A percentile compares a stretch with the other conserved stretches of the same genome.
These are phyloP conservation scores for Haliclona indistincta DNA, from an alignment of 37 sponge, comb jelly and placozoan species.

Conservation along the genomic window DNA sequence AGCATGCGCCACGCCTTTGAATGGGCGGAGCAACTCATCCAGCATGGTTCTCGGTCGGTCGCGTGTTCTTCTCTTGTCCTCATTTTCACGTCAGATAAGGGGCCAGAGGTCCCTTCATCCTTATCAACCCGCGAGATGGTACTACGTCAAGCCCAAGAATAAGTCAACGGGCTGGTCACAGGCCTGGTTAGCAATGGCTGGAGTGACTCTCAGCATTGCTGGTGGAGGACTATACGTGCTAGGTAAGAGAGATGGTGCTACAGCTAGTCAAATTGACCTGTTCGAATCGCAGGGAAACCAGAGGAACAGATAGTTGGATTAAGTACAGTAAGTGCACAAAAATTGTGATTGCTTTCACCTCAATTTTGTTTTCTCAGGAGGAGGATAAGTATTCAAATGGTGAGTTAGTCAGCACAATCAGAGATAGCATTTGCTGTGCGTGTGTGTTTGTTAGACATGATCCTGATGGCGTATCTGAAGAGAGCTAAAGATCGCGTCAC, in stretches of 20 bases:
- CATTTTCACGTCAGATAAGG: background rate
- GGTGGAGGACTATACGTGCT: conserved; percentile 39
- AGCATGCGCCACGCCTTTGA: background rate
- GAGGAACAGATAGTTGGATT: conserved; percentile 65
- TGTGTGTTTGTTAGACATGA: conserved; percentile 21
- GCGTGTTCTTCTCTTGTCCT: conserved; percentile 1
- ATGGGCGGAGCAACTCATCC: background rate
- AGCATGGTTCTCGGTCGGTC: background rate
- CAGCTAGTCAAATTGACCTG: background rate
- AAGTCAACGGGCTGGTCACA: conserved; percentile 36
- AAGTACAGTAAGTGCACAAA: conserved; percentile 10
- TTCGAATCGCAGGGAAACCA: conserved; percentile 25
- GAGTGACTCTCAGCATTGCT: conserved; percentile 29
- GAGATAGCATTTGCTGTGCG: background rate
- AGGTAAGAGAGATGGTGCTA: conserved; percentile 26
- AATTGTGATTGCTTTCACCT: background rate
- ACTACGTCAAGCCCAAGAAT: conserved; percentile 54
- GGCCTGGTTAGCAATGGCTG: conserved; percentile 60
- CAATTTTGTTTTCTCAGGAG: conserved; percentile 13
- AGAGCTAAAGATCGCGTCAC: conserved; percentile 41
- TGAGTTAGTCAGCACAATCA: conserved; percentile 1
- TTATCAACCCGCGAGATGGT: conserved; percentile 2
- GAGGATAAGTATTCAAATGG: conserved; percentile 53
- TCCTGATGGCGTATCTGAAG: conserved; percentile 53
- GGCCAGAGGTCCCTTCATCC: too few species aligned